Evolutionary conservation across 2,113 vertebrate genomes (phyloP).

Genomic region (Esox niger): DNA sequence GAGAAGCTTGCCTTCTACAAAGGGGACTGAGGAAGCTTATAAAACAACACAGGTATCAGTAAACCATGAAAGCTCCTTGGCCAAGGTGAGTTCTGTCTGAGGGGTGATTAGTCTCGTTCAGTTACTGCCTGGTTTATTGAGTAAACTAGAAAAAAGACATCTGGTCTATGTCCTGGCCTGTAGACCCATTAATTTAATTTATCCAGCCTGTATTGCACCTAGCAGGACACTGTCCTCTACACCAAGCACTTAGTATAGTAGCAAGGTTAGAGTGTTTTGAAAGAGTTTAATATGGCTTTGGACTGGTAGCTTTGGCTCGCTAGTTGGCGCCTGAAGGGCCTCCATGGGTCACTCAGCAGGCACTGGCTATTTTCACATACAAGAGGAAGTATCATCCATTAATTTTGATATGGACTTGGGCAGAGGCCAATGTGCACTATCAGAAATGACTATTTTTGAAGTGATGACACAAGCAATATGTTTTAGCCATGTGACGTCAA

Average conservation of each 20-base stretch:
- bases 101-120: too few species aligned
- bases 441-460: background rate
- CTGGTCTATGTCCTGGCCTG: too few species aligned
- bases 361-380: background rate
- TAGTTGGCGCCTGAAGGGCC: background rate
- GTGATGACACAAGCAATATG: background rate
- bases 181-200: background rate
- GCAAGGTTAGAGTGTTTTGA: background rate
- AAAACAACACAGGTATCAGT: background rate
- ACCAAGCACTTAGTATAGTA: background rate
- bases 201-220: background rate
- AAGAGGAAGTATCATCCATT: background rate
- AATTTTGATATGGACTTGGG: background rate
- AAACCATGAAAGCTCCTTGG: background rate
- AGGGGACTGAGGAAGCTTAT: background rate
- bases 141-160: background rate
- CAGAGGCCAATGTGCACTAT: background rate
- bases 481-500: too few species aligned
- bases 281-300: background rate
- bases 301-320: too few species aligned
- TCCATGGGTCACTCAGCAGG: slow-evolving; percentile 1
- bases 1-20: background rate
- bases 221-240: background rate
- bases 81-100: too few species aligned
- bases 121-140: too few species aligned